A percentile compares a stretch with the other conserved stretches of the same genome.
phyloP scores from a whole-genome alignment of 2,797 vertebrate species.

The Petrocephalus sullivani region DNA sequence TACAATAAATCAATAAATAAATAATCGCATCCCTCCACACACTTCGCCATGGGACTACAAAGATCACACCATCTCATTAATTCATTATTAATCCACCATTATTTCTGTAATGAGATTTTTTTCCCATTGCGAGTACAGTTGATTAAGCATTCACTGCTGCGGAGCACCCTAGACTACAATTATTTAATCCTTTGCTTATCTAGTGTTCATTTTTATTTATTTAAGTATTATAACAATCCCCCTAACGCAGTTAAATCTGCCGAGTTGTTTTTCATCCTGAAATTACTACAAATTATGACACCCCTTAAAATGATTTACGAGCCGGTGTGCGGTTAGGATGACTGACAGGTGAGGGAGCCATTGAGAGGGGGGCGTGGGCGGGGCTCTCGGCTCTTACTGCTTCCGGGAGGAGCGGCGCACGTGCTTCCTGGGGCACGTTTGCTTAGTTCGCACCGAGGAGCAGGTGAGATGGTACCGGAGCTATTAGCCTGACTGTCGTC shows the following conservation, averaged over 20 bases:
- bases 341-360: neutral
- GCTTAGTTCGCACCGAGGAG: neutral
- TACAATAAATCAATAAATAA: neutral
- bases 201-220: neutral
- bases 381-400: slow-evolving; percentile 20
- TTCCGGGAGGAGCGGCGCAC: slow-evolving; percentile 45
- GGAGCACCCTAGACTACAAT: neutral
- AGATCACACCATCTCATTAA: neutral
- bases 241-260: neutral
- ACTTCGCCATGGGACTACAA: neutral
- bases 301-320: too few relatives aligned
- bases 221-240: neutral
- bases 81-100: neutral
- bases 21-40: neutral
- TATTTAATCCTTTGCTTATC: neutral
- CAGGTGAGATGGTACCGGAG: slow-evolving; percentile 24
- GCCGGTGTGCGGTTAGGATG: neutral
- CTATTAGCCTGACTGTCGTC: neutral
- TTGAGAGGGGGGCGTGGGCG: slow-evolving; percentile 31
- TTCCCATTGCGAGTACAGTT: neutral
- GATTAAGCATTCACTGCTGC: neutral
- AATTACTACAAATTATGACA: neutral
- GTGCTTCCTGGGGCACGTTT: slow-evolving; percentile 28
- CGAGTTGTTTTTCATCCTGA: neutral
- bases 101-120: neutral